phyloP scores from a whole-genome alignment of 2,888 invertebrate species.

The Epirrhoe alternata region DNA sequence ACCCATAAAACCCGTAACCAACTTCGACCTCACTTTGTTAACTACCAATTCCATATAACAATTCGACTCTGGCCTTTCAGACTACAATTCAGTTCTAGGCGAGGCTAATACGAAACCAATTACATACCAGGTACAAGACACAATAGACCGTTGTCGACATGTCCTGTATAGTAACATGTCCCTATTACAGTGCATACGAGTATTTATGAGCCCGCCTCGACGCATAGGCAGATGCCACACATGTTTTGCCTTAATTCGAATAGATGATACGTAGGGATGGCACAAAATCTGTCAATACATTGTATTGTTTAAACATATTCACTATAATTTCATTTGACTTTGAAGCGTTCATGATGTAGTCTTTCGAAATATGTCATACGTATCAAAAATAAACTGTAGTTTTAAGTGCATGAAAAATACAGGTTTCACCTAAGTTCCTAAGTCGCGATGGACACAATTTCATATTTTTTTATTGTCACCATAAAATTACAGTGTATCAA shows the following conservation, averaged over 20 bases:
- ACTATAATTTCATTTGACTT: background rate
- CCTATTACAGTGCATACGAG: slow-evolving; percentile 75
- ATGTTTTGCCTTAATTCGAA: slow-evolving; percentile 82
- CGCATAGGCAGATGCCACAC: slow-evolving; percentile 83
- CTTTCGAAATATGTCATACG: no score
- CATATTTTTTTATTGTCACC: background rate
- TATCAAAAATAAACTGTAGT: no score
- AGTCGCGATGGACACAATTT: no score
- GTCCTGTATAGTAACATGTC: slow-evolving; percentile 64
- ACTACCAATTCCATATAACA: slow-evolving; percentile 1
- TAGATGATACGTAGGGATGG: slow-evolving; percentile 77
- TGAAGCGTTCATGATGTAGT: background rate
- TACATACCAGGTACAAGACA: slow-evolving; percentile 52
- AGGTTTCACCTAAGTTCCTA: no score
- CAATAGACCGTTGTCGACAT: slow-evolving; percentile 65
- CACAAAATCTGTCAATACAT: slow-evolving; percentile 19
- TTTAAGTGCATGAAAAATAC: no score
- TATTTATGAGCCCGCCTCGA: slow-evolving; percentile 72
- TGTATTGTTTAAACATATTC: background rate
- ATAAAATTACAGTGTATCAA: background rate
- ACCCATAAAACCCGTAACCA: background rate
- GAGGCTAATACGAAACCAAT: slow-evolving; percentile 46
- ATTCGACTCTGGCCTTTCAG: slow-evolving; percentile 4
- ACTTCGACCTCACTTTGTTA: background rate
- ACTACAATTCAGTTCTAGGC: slow-evolving; percentile 32